These are phyloP conservation scores for Cryptophagus acutangulus DNA, from an alignment of 2,888 invertebrate species.

Conservation along the genomic window DNA sequence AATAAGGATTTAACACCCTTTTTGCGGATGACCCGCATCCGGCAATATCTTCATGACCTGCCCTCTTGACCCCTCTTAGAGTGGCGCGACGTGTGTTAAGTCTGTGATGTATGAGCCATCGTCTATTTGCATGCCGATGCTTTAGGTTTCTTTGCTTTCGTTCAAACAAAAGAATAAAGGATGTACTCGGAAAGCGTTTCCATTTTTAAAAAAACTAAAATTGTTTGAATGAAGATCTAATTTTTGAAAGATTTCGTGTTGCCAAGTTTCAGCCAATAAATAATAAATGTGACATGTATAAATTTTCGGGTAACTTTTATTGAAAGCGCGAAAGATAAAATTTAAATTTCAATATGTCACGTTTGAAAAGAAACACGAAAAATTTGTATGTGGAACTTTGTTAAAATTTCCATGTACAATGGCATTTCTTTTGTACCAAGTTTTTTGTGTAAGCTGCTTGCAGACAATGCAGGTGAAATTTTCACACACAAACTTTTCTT, in stretches of 20 bases:
- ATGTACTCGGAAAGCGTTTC: no score
- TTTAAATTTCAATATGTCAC: conserved; percentile 15
- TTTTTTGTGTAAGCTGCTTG: not conserved
- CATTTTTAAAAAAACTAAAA: no score
- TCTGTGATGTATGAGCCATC: conserved; percentile 32
- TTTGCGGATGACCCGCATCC: conserved; percentile 29
- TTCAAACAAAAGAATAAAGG: no score
- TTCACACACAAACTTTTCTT: not conserved
- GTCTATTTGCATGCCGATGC: conserved; percentile 34
- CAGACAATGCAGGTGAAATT: conserved; percentile 8
- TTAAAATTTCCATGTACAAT: conserved; percentile 9
- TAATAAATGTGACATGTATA: conserved; percentile 1
- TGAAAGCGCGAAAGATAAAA: conserved; percentile 8
- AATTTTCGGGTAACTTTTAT: conserved; percentile 3
- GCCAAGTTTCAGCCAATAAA: no score
- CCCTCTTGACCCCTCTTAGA: conserved; percentile 28
- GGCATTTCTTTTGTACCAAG: conserved; percentile 5
- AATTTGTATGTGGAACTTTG: conserved; percentile 5
- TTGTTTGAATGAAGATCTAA: no score
- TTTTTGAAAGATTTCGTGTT: no score
- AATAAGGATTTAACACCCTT: conserved; percentile 18
- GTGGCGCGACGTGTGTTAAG: conserved; percentile 36
- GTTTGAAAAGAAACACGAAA: conserved; percentile 15
- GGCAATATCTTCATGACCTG: conserved; percentile 26
- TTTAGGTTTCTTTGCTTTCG: conserved; percentile 22